Conservation (phyloP, 2,888 invertebrate species). For the Megastigmus dorsalis region DNA sequence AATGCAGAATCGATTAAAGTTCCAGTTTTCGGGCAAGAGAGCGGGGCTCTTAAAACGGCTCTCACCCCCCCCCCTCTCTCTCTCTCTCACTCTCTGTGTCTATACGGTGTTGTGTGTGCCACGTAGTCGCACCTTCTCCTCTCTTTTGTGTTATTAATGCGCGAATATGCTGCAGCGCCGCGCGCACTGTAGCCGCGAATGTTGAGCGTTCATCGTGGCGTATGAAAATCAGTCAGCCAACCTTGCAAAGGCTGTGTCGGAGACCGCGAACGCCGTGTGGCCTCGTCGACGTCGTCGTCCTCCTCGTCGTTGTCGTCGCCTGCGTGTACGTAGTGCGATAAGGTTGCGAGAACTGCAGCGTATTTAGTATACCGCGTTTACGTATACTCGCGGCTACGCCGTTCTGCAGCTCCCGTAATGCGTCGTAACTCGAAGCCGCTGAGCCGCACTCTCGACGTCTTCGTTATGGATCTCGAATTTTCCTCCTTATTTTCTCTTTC, state of each 20-base stretch:
- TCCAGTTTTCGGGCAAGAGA: conserved; percentile 21
- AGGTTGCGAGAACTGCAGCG: conserved; percentile 12
- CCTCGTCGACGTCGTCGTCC: conserved; percentile 21
- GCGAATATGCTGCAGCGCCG: conserved; percentile 55
- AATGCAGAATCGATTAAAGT: conserved; percentile 47
- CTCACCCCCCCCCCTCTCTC: not conserved
- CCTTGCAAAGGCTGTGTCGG: conserved; percentile 57
- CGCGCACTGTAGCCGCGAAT: conserved; percentile 56
- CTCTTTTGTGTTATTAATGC: conserved; percentile 58
- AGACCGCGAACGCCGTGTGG: conserved; percentile 46
- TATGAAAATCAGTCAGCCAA: conserved; percentile 61
- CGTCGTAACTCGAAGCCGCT: conserved; percentile 50
- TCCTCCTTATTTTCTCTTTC: conserved; percentile 11
- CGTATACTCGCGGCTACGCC: conserved; percentile 39
- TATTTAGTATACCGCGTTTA: conserved; percentile 17
- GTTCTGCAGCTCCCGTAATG: conserved; percentile 59
- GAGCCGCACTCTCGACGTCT: conserved; percentile 36
- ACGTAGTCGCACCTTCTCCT: not conserved
- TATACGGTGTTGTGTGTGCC: no score
- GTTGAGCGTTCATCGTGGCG: conserved; percentile 57
- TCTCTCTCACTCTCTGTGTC: not conserved
- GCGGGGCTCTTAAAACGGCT: conserved; percentile 20
- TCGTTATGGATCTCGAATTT: conserved; percentile 43
- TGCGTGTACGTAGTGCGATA: no score
- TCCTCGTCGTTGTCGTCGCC: conserved; percentile 29